Conservation (phyloP, 35 echinoderm and acorn worm genomes). For the Diadema setosum region DNA sequence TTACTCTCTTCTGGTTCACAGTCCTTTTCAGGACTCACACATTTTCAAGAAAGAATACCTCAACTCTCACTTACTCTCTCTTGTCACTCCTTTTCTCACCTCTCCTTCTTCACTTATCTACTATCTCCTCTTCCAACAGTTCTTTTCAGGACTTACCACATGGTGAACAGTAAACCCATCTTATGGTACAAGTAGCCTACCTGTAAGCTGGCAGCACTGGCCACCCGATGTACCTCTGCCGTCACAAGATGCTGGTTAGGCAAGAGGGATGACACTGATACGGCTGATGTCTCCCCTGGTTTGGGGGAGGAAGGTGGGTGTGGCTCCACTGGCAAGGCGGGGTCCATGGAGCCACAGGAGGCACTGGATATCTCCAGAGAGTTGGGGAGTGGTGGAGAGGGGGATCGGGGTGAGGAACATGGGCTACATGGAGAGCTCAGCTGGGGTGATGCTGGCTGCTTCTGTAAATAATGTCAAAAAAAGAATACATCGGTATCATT, state of each 20-base stretch:
- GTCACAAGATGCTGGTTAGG: constrained; percentile 7
- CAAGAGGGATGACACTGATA: neutral
- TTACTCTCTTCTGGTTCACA: no score
- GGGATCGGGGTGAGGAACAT: neutral
- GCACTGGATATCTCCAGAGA: constrained; percentile 4
- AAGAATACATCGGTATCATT: no score
- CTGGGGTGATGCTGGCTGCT: neutral
- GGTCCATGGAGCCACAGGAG: neutral
- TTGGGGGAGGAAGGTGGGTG: neutral
- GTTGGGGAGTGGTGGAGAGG: neutral
- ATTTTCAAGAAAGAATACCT: no score
- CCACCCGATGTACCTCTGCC: neutral
- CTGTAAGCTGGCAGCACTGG: neutral
- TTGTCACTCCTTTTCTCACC: no score
- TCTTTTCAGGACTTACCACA: no score
- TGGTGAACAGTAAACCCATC: no score
- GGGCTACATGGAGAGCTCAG: constrained; percentile 2
- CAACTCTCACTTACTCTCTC: no score
- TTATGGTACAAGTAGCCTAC: no score
- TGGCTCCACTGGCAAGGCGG: neutral
- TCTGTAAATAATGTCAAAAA: neutral
- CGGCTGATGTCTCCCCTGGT: neutral
- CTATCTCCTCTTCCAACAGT: no score
- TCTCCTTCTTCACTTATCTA: no score
- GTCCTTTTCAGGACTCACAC: no score